Evolutionary conservation across 2,888 invertebrate genomes (phyloP), one percentile per base, ranked within the genome.

Genomic region (Pachycephus smyrnensis): DNA sequence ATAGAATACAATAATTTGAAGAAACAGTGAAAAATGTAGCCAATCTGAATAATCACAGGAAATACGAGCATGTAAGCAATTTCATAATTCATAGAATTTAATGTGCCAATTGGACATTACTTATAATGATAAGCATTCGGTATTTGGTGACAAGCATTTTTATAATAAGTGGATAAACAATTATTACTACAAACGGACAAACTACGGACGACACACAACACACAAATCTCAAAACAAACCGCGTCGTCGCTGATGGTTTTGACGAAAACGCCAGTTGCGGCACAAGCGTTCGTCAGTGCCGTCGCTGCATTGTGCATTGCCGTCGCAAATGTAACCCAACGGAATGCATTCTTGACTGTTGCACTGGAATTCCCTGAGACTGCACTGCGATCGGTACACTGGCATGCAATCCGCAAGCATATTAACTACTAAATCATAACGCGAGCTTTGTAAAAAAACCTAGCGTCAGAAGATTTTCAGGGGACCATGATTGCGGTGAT

Each of bases 221-320:
- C 87, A 88, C 86, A 90, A 85, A 88, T 88, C 84, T 86, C 89
- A 90, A 87, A 91, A 90, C 90, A 90, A 91, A 91, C 90, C 91
- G 88, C 89, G 87, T 91, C 86, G 88, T 85, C 87, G 86, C 76
- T 88, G 90, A 83, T 89, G 89, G 88, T 85, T 88, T 85, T 86
- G 88, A 78, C 86, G 89, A 84, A 93, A 93, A 88, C 92, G 91
- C 89, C 92, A 90, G 88, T 91, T 91, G 89, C 93, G 89, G 91
- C 94, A 94, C 91, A 93, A 92, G 85, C 92, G 91, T 91, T 95
- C 95, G 90, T 95, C 95, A 86, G 94, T 94, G 88, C 92, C 90
- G 90, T 95, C 95, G 84, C 87, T 90, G 92, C 96, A 96, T 91
- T 95, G 94, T 84, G 89, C 88, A 86, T 88, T 87, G 86, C 93